These are phyloP conservation scores for Hippasteria phrygiana DNA, from an alignment of 53 echinoderm and acorn worm species.

Conservation along the genomic window DNA sequence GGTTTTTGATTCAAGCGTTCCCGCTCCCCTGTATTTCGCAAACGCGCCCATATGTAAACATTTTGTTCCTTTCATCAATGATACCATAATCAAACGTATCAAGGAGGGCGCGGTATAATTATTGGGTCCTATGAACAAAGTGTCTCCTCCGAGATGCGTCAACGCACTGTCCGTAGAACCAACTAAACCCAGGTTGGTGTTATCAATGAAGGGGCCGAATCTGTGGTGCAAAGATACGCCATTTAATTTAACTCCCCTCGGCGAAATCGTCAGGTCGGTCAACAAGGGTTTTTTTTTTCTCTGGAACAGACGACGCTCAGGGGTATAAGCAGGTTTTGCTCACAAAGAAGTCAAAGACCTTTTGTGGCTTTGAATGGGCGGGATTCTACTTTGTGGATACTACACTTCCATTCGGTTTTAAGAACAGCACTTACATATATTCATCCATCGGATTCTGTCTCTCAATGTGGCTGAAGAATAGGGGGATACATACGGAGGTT, in stretches of 20 bases:
- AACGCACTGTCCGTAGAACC: not conserved
- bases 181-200: not conserved
- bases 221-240: slow-evolving; percentile 17
- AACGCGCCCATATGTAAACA: slow-evolving; percentile 12
- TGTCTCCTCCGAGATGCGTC: slow-evolving; percentile 10
- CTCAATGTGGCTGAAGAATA: slow-evolving; percentile 6
- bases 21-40: not conserved
- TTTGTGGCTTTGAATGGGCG: slow-evolving; percentile 27
- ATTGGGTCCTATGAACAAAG: not conserved
- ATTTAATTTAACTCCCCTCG: not conserved
- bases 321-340: slow-evolving; percentile 17
- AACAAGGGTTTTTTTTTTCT: no score
- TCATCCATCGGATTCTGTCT: slow-evolving; percentile 25
- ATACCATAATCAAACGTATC: not conserved
- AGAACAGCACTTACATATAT: not conserved
- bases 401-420: slow-evolving; percentile 15
- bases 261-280: no score
- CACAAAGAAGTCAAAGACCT: not conserved
- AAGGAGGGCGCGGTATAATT: not conserved
- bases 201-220: slow-evolving; percentile 12
- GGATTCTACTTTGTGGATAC: slow-evolving; percentile 32
- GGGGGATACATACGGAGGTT: no score
- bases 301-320: no score
- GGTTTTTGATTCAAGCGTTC: not conserved
- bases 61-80: no score